These are phyloP conservation scores for Ascaphus truei DNA, from an alignment of 2,113 vertebrate species.

Conservation along the genomic window DNA sequence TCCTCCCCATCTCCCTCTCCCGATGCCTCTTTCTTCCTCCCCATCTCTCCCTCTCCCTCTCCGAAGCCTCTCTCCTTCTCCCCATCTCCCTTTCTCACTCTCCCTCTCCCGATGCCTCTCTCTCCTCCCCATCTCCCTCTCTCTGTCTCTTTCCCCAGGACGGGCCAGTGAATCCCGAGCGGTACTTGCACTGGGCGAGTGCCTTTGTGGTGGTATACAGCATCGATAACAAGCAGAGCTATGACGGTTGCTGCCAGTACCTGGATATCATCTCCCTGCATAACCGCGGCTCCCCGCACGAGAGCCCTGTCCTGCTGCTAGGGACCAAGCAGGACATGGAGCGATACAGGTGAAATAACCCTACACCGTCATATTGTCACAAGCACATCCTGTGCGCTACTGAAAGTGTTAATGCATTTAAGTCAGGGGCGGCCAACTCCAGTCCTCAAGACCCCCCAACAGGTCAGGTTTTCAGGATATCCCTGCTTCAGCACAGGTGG, in stretches of 20 bases:
- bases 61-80: too few relatives aligned
- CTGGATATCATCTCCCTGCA: conserved; percentile 69
- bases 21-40: too few relatives aligned
- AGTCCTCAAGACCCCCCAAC: too few relatives aligned
- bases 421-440: too few relatives aligned
- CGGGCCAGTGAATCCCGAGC: conserved; percentile 74
- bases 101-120: too few relatives aligned
- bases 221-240: conserved; percentile 73
- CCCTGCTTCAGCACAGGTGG: too few relatives aligned
- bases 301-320: conserved; percentile 68
- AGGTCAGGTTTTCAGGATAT: too few relatives aligned
- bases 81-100: background rate
- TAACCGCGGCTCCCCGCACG: conserved; percentile 55
- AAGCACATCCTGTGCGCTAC: too few relatives aligned
- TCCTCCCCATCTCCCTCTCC: too few relatives aligned
- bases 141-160: conserved; percentile 52
- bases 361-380: too few relatives aligned
- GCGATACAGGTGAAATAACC: conserved; percentile 70
- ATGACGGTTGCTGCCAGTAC: conserved; percentile 72
- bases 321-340: conserved; percentile 94
- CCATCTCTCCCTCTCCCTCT: too few relatives aligned
- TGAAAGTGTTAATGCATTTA: too few relatives aligned
- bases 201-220: conserved; percentile 85
- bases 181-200: conserved; percentile 80
- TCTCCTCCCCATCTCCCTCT: background rate